Evolutionary conservation across 2,888 invertebrate species (phyloP), one percentile per base, ranked within the genome.

Genomic region (Phortica okadai): DNA sequence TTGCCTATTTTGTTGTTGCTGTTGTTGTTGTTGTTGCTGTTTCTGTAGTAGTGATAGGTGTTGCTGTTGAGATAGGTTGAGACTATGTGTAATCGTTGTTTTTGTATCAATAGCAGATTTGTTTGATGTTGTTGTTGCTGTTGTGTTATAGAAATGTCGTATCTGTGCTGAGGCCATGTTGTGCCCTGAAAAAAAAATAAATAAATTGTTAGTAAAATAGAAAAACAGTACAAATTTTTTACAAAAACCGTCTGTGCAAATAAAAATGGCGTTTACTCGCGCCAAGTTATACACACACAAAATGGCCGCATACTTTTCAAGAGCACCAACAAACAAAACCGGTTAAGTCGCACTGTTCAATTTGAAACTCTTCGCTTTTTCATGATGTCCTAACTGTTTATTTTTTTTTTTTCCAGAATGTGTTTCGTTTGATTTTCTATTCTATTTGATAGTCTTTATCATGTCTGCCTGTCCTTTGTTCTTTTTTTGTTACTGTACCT

Each of bases 121-220:
- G 78, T 86, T 82, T 80, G 83, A 78, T 82, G 82, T 79, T 81
- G 80, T 79, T 88, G 82, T 83, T 87, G 84, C 82, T 86, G 89
- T 86, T 84, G 88, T 91, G 84, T 87, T 87, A 89, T 90, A 88
- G 90, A 90, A 89, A 89, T 90, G 91, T 85, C 87, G 90, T 88
- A 91, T 89, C 90, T 90, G 90, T 91, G 91, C 89, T 91, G 91
- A 91, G 91, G 91, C 91, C 91, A 91, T 91, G 90, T 91, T 91
- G 91, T 90, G 91, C 91, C 91, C 91, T 91, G 74, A 70, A 88
- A 72, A 74, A 80, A 78, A 76, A 45, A 69, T 59, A 58, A 42
- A 21, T 14, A 50, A 42, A 69, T 45, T 45, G 56, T 33, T 33
- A 1, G 69, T 25, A 74, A 62, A 14, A 14, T 69, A 74, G 59